Conservation (phyloP, 1,140 invertebrate species). For the Cydia fagiglandana region DNA sequence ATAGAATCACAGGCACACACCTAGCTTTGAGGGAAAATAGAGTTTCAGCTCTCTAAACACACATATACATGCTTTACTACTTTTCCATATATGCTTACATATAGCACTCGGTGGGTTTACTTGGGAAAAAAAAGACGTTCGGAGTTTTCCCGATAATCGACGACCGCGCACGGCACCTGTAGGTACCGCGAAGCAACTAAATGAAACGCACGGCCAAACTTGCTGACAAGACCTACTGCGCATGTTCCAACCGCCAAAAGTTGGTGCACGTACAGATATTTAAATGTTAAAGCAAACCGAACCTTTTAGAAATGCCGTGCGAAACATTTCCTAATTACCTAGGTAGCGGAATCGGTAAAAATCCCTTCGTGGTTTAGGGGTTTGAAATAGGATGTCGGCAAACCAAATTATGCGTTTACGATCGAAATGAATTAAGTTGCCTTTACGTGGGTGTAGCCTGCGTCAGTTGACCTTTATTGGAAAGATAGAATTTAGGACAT, state of each 20-base stretch:
- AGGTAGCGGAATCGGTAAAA: conserved; percentile 4
- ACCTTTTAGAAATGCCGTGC: not conserved
- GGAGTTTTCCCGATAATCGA: conserved; percentile 40
- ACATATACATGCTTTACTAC: conserved; percentile 68
- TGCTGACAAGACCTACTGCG: conserved; percentile 43
- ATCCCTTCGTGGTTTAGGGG: not conserved
- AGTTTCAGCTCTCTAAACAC: conserved; percentile 59
- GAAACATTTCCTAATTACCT: not conserved
- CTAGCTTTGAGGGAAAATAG: conserved; percentile 54
- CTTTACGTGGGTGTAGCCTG: conserved; percentile 6
- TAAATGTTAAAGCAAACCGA: not conserved
- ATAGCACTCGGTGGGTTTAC: conserved; percentile 60
- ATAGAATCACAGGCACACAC: conserved; percentile 58
- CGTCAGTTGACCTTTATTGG: conserved; percentile 15
- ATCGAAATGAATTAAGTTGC: not conserved
- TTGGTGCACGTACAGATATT: conserved; percentile 40
- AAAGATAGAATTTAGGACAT: not conserved
- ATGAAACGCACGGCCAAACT: conserved; percentile 46
- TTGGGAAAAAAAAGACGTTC: conserved; percentile 47
- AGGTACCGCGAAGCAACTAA: conserved; percentile 53
- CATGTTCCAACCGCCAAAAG: conserved; percentile 51
- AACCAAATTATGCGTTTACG: conserved; percentile 20
- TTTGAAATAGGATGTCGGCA: conserved; percentile 4
- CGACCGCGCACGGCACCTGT: conserved; percentile 48
- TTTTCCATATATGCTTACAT: conserved; percentile 65